phyloP scores from a whole-genome alignment of 2,113 vertebrate species.

The Okapia johnstoni region DNA sequence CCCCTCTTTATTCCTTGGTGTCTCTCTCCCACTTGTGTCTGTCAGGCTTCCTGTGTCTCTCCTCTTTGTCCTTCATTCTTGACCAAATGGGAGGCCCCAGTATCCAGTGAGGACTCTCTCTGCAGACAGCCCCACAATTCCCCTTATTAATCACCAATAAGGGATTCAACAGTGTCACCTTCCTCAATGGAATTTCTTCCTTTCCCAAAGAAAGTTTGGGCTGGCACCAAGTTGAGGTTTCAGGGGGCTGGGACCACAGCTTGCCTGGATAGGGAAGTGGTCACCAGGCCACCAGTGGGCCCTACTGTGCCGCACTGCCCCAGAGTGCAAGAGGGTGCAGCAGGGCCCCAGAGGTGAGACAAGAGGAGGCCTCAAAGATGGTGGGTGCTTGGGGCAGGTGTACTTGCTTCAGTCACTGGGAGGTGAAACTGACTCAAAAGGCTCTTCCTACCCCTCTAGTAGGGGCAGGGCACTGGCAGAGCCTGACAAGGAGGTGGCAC shows the following conservation, averaged over 20 bases:
- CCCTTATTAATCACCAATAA: constrained; percentile 60
- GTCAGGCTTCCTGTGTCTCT: not conserved
- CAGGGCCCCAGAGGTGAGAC: not conserved
- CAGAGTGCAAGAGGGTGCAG: not conserved
- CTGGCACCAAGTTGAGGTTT: not conserved
- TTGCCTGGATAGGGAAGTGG: not conserved
- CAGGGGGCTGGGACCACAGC: not conserved
- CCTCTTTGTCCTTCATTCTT: constrained; percentile 62
- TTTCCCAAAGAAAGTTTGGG: constrained; percentile 62
- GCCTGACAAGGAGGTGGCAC: not conserved
- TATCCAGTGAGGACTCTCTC: not conserved
- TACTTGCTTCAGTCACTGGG: not conserved
- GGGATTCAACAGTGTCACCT: constrained; percentile 64
- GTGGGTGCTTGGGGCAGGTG: not conserved
- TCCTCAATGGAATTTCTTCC: constrained; percentile 34
- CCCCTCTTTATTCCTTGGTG: not conserved
- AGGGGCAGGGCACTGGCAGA: not conserved
- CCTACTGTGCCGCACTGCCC: not conserved
- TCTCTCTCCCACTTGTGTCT: constrained; percentile 1
- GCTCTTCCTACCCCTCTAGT: not conserved
- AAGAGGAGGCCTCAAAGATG: not conserved
- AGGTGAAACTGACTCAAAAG: not conserved
- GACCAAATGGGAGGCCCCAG: not conserved
- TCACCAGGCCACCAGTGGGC: not conserved
- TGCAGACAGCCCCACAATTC: constrained; percentile 28